phyloP scores from a whole-genome alignment of 2,797 vertebrate species.

The Ficedula albicollis region DNA sequence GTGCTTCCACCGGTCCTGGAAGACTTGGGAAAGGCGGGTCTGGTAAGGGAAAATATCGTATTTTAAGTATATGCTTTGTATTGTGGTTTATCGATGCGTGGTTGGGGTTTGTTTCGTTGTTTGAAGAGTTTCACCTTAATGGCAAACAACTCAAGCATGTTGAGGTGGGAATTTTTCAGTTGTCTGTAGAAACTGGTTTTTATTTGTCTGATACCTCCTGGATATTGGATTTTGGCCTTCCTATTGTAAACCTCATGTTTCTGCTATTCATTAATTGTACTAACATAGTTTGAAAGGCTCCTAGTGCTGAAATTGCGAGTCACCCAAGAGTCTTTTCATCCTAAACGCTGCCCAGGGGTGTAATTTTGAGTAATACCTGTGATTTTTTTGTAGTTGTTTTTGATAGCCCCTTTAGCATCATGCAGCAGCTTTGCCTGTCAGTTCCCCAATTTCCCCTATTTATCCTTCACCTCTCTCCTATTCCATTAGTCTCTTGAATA shows the following conservation, averaged over 20 bases:
- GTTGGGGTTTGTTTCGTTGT: rapidly evolving
- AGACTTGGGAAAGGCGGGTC: constrained; percentile 52
- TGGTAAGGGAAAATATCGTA: neutral
- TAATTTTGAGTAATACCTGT: neutral
- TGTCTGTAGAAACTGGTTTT: neutral
- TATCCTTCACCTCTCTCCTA: neutral
- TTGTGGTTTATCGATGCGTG: too few species aligned
- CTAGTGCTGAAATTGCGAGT: neutral
- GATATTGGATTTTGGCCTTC: neutral
- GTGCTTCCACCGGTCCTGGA: constrained; percentile 81
- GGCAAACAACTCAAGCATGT: neutral
- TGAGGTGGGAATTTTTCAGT: neutral
- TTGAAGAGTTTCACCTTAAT: neutral
- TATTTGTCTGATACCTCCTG: neutral
- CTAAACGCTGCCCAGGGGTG: neutral
- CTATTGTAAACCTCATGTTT: neutral
- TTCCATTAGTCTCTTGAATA: neutral
- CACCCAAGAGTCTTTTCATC: neutral
- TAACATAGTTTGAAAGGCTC: neutral
- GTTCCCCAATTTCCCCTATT: neutral
- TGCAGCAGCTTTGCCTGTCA: neutral
- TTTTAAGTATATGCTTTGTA: neutral
- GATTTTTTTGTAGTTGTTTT: neutral
- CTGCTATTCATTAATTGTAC: neutral
- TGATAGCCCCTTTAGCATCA: neutral